Base-by-base conservation (phyloP, 35 echinoderm and acorn worm genomes). In the Apostichopus californicus region DNA sequence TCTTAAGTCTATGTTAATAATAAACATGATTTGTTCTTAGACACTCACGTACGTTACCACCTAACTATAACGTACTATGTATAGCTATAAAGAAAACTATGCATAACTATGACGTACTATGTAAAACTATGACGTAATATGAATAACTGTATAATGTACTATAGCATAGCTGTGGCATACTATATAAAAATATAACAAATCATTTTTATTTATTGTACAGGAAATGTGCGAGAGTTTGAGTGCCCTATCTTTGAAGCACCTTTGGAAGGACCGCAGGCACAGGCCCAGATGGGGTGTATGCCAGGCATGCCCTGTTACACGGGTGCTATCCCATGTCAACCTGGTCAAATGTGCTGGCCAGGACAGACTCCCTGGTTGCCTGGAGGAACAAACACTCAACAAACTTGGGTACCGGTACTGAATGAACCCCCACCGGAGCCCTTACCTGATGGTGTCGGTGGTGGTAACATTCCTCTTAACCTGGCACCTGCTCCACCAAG, bases 211-310 rank as follows among this genome's bases (percentile, higher is more conserved):
- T 46, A 46, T 46, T 46, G 34, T 77, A 15, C 87, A 90, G 87
- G 87, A 25, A 64, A 12, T 71, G 87, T 90, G n/a, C 21, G 20
- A n/a, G 87, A 90, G 73, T 90, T 77, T 77, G 87, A 90, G 10
- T 90, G 87, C 28, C 87, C 87, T 22, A 18, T 87, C 25, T 5
- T 4, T 15, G 14, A 87, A 66, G 53, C 46, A 66, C 84, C 55
- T 12, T 18, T 22, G 56, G 55, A 61, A 66, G 84, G 84, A 59
- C 84, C 84, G 9, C 54, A 56, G 18, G 54, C 84, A 1, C 14
- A 66, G 17, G 84, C 84, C 20, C 84, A 87, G 55, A 66, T 87
- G 0, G 84, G 5, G 8, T 86, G 82, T 86, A 10, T 59, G 13
- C 82, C 82, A 54, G 82, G 82, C 6, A 28, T 54, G 52, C 82